phyloP scores from a whole-genome alignment of 1,140 invertebrate species.

The Chrysomallon squamiferum region DNA sequence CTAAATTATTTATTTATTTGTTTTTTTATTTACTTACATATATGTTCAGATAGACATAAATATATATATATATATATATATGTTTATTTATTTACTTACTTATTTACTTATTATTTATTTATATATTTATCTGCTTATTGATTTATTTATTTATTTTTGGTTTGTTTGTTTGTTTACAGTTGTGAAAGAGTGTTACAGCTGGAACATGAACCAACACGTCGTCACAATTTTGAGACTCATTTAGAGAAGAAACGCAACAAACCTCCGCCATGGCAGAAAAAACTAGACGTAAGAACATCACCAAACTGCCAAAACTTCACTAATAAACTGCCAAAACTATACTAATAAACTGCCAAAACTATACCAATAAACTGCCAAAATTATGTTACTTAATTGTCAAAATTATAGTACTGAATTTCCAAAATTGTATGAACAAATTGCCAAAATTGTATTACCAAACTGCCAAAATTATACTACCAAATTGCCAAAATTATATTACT shows the following conservation, averaged over 20 bases:
- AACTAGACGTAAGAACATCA: constrained; percentile 45
- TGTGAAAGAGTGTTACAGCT: constrained; percentile 54
- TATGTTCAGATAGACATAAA: no score
- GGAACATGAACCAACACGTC: constrained; percentile 53
- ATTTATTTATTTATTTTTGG: neutral
- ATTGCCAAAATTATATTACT: no score
- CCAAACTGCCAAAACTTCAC: neutral
- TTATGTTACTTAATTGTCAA: neutral
- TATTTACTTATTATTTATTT: neutral
- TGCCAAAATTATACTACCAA: no score
- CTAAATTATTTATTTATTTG: no score
- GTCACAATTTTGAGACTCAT: constrained; percentile 53
- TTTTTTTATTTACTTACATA: no score
- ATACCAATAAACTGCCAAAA: neutral
- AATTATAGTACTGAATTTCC: no score
- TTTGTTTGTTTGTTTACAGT: constrained; percentile 24
- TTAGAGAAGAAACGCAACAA: constrained; percentile 44
- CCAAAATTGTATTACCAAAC: no score
- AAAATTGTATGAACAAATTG: no score
- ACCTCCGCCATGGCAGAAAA: constrained; percentile 56
- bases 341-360: neutral
- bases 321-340: neutral
- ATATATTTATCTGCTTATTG: neutral
- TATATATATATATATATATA: no score
- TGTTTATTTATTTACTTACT: no score